These are phyloP conservation scores for Pollenia labialis DNA, from an alignment of 2,888 invertebrate genomes.

Conservation along the genomic window DNA sequence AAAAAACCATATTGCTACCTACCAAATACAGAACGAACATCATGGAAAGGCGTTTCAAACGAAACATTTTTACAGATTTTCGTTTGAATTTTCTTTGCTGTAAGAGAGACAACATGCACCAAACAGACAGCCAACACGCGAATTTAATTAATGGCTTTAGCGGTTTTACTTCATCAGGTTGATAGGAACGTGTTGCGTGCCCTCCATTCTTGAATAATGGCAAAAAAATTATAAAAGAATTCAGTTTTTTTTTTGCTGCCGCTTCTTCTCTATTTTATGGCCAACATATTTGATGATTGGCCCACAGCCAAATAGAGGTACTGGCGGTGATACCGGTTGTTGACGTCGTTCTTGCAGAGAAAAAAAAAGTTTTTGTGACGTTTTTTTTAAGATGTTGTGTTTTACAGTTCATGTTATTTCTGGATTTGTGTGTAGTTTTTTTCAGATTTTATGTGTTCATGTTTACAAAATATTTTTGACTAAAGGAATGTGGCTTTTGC, in stretches of 20 bases:
- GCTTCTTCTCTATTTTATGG: conserved; percentile 37
- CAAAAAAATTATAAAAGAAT: conserved; percentile 28
- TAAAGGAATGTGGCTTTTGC: conserved; percentile 58
- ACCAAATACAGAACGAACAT: not conserved
- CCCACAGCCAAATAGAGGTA: conserved; percentile 55
- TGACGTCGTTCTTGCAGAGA: conserved; percentile 8
- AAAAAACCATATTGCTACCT: conserved; percentile 4
- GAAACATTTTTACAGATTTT: not conserved
- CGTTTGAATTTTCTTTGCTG: conserved; percentile 21
- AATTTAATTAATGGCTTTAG: conserved; percentile 71
- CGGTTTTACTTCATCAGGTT: conserved; percentile 54
- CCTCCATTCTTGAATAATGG: conserved; percentile 55
- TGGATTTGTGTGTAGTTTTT: conserved; percentile 39
- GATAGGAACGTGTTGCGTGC: conserved; percentile 54
- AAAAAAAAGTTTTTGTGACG: conserved; percentile 26
- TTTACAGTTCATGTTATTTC: conserved; percentile 46
- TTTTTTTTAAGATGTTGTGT: conserved; percentile 42
- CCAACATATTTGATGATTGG: conserved; percentile 51
- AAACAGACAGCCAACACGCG: conserved; percentile 66
- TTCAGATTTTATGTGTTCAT: conserved; percentile 41
- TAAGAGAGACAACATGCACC: conserved; percentile 23
- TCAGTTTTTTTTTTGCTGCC: conserved; percentile 30
- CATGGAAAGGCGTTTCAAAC: not conserved
- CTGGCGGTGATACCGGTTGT: conserved; percentile 40
- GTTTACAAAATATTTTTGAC: conserved; percentile 51